Percentiles rank a stretch among this genome's conserved stretches.
Evolutionary conservation across 2,113 vertebrate genomes (phyloP).

Genomic region (Indicator indicator): DNA sequence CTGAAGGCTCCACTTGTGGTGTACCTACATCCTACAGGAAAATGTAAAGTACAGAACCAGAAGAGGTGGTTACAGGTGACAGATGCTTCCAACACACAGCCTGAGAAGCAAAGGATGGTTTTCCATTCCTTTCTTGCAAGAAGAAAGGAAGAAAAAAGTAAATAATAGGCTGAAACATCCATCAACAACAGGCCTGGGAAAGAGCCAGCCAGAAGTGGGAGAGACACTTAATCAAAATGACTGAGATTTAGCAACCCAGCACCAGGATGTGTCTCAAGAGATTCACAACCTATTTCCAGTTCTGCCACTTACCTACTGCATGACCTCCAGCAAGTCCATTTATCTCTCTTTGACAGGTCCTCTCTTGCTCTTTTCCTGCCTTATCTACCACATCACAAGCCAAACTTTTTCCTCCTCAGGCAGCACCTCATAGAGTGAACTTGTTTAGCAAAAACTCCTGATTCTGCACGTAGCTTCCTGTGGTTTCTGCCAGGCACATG

Average conservation of each 20-base stretch:
- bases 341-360: neutral
- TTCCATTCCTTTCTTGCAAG: neutral
- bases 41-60: neutral
- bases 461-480: neutral
- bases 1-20: neutral
- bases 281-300: neutral
- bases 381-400: neutral
- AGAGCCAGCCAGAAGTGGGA: neutral
- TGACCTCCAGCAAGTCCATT: neutral
- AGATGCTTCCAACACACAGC: neutral
- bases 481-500: neutral
- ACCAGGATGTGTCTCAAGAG: neutral
- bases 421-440: neutral
- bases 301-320: neutral
- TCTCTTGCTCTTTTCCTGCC: neutral
- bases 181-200: neutral
- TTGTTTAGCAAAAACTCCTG: neutral
- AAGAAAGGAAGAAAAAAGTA: neutral
- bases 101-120: neutral
- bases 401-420: neutral
- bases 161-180: neutral
- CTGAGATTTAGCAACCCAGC: rapidly evolving
- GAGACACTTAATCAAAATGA: neutral
- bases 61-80: neutral
- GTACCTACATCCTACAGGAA: neutral